Base-by-base conservation (phyloP, 2,888 invertebrate species). In the Gandaritis pyraliata region DNA sequence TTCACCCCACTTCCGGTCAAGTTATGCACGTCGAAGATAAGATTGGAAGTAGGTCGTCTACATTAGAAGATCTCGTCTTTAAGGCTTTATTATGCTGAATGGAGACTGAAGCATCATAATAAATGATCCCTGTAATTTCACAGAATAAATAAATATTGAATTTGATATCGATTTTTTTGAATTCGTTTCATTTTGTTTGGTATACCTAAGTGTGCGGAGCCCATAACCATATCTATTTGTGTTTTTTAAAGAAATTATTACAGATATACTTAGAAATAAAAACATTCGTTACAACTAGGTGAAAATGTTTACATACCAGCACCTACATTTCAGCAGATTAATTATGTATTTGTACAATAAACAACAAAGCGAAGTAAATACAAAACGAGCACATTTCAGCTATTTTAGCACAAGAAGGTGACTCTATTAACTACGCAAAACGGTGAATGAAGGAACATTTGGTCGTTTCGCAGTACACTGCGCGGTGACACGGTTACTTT, bases 1-100 rank as follows among this genome's bases (percentile, higher is more conserved):
- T 64, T 64, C 70, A 59, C 65, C 67, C 67, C 65, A 70, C 72
- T 72, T 76, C 75, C 77, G 75, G 77, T 75, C 76, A 76, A 72
- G 73, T 72, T 69, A 64, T 66, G 67, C 65, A 65, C 60, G 52
- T 61, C 58, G 56, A 46, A 60, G 60, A 52, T 58, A 68, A 68
- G 58, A 58, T 62, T 61, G 15, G 7, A 41, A 41, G 4, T 43
- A 43, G 43, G 43, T 2, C 16, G 16, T 43, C 43, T 43, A 16
- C 11, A 3, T 16, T 16, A 33, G 33, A 33, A n/a, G n/a, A n/a
- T n/a, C 33, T 6, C 0, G 23, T 33, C 8, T 10, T 33, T 33
- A 33, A 10, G 33, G 10, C 30, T 30, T 29, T 4, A 29, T 4
- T 8, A 8, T 11, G 23, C 6, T 23, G 23, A 6, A 0, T 5